A percentile compares a stretch with the other conserved stretches of the same genome.
Conservation (phyloP, 2,888 invertebrate genomes). For the Suillia variegata region DNA sequence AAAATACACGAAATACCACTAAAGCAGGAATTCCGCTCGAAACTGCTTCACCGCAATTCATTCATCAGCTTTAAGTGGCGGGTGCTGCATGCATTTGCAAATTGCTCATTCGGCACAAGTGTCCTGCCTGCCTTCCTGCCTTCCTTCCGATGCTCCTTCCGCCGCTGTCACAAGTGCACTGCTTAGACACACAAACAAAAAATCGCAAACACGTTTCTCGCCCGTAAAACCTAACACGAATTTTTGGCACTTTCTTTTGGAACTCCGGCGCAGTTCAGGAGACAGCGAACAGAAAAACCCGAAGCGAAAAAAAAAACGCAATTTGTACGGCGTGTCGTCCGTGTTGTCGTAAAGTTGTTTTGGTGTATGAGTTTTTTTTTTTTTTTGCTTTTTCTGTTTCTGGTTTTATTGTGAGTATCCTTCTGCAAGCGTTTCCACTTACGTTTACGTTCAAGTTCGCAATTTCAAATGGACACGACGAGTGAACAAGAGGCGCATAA, state of each 20-base stretch:
- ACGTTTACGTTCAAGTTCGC: constrained; percentile 24
- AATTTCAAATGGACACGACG: constrained; percentile 25
- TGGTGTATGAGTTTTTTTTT: background rate
- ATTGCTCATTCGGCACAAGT: background rate
- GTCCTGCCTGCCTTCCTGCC: background rate
- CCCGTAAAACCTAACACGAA: constrained; percentile 4
- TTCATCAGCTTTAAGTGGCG: background rate
- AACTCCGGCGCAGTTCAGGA: too few species aligned
- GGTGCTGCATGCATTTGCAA: constrained; percentile 1
- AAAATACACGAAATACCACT: too few species aligned
- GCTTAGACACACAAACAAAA: background rate
- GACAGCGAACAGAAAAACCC: too few species aligned
- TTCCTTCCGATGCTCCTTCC: too few species aligned
- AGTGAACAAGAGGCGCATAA: constrained; percentile 19
- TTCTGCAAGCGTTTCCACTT: too few species aligned
- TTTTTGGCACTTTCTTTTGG: constrained; percentile 4
- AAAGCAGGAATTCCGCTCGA: too few species aligned
- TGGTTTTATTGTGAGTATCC: constrained; percentile 4
- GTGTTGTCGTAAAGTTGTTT: constrained; percentile 25
- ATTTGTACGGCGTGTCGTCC: constrained; percentile 27
- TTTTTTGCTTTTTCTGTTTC: background rate
- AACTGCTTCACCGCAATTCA: background rate
- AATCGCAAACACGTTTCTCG: background rate
- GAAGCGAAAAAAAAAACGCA: constrained; percentile 18
- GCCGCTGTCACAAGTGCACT: background rate